Base-by-base conservation (phyloP, 53 echinoderm and acorn worm species). In the Holothuria leucospilota region DNA sequence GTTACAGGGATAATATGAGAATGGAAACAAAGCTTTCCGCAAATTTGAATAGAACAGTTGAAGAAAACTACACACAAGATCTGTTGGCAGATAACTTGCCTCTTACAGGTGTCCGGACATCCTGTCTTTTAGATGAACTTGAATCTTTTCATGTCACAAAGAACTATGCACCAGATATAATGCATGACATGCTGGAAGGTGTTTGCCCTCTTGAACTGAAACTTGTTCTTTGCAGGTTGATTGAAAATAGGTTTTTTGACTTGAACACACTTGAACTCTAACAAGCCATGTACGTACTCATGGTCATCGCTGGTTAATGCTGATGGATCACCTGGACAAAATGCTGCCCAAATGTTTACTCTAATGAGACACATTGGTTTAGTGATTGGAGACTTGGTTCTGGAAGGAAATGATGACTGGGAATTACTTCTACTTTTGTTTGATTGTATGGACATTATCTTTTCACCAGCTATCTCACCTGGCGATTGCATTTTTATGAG, bases 281-380 rank as follows among this genome's bases (percentile, higher is more conserved):
- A 93, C 60, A 93, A 84, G 38, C 93, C 90, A 53, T 85, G 68
- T 21, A 65, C 74, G 9, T 83, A 89, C 58, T 66, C 68, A 1
- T 68, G 81, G 42, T 59, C 60, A 61, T 71, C 63, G 11, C 51
- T 90, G 20, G 6, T 59, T 20, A 87, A 93, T 85, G 87, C 90
- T n/a, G 90, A 90, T 72, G 85, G 85, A 34, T 63, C 90, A 78
- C 58, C 93, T 68, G 90, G 88, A 4, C 93, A 90, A 85, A 87
- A 87, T 70, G 93, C 88, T 24, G 88, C 78, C 2, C 93, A 93
- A 58, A 93, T 85, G 85, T 49, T 2, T 90, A 63, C 90, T 41
- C 46, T 88, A 4, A 79, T 85, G 27, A 85, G 86, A 56, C 79
- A 90, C 39, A 84, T 90, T 70, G 46, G 59, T 58, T 27, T 93